Percentiles rank a stretch among this genome's conserved stretches.
Evolutionary conservation across 2,888 invertebrate genomes (phyloP).

Genomic region (Melanostoma scalare): DNA sequence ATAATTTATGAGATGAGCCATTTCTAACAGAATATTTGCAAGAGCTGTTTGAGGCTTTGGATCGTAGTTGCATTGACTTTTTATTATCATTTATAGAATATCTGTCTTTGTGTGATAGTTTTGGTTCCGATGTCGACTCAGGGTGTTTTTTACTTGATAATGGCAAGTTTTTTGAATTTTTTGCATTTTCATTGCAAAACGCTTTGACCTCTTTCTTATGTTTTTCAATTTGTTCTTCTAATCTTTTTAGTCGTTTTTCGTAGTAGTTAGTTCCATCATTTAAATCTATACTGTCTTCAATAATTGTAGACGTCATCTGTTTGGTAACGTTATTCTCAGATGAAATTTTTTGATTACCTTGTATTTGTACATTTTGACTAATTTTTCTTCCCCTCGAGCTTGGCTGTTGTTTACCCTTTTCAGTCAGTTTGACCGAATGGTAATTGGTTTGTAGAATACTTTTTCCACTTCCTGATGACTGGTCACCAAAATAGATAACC

Average conservation of each 20-base stretch:
- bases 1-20: constrained; percentile 32
- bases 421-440: constrained; percentile 12
- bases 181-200: constrained; percentile 74
- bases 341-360: not conserved
- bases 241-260: constrained; percentile 75
- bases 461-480: constrained; percentile 22
- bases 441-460: constrained; percentile 22
- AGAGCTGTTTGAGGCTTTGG: constrained; percentile 23
- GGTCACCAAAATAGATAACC: not conserved
- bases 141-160: constrained; percentile 22
- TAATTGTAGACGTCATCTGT: not conserved
- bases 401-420: constrained; percentile 1
- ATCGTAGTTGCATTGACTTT: constrained; percentile 22
- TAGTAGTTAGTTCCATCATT: constrained; percentile 75
- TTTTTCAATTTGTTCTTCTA: constrained; percentile 78
- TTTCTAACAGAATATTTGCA: constrained; percentile 17
- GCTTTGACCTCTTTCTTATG: constrained; percentile 78
- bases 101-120: constrained; percentile 36
- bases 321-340: constrained; percentile 3
- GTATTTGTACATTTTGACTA: constrained; percentile 12
- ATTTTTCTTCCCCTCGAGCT: constrained; percentile 14
- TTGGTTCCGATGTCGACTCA: constrained; percentile 6
- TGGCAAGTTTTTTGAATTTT: constrained; percentile 26
- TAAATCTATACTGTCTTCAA: constrained; percentile 12
- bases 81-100: constrained; percentile 38